Conservation (phyloP, 2,113 vertebrate species). For the Danio rerio region DNA sequence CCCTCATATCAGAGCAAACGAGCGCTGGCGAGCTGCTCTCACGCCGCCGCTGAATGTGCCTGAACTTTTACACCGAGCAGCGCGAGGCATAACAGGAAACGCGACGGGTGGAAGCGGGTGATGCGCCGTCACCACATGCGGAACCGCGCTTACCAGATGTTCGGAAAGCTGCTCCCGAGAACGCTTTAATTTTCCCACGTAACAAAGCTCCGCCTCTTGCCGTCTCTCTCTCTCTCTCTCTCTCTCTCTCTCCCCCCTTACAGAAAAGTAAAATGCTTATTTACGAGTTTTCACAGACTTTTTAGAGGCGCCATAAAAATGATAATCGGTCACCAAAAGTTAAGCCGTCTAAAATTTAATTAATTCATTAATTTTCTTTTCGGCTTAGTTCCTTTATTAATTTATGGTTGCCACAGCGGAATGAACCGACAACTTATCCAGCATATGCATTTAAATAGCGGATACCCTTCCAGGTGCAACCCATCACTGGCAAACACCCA, state of each 20-base stretch:
- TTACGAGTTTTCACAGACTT: neutral
- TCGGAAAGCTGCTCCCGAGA: constrained; percentile 22
- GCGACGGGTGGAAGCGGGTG: constrained; percentile 67
- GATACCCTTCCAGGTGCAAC: too few relatives aligned
- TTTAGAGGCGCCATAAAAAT: too few relatives aligned
- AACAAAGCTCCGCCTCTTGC: constrained; percentile 14
- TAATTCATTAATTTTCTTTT: too few relatives aligned
- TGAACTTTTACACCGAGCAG: constrained; percentile 62
- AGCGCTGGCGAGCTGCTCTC: constrained; percentile 64
- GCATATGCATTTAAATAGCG: too few relatives aligned
- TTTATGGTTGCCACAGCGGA: too few relatives aligned
- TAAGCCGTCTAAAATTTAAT: too few relatives aligned
- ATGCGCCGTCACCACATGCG: constrained; percentile 63
- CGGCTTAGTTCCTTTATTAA: too few relatives aligned
- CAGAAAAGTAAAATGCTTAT: neutral
- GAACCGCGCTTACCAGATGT: constrained; percentile 75
- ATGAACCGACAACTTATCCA: too few relatives aligned
- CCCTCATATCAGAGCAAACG: constrained; percentile 80
- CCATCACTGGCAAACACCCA: too few relatives aligned
- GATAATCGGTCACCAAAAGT: neutral
- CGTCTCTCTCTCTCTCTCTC: neutral
- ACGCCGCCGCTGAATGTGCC: constrained; percentile 64
- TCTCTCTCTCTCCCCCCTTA: neutral
- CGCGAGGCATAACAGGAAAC: constrained; percentile 79
- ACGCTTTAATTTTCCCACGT: constrained; percentile 37